Evolutionary conservation across 2,797 vertebrate species (phyloP).

Genomic region (Smutsia temminckii): DNA sequence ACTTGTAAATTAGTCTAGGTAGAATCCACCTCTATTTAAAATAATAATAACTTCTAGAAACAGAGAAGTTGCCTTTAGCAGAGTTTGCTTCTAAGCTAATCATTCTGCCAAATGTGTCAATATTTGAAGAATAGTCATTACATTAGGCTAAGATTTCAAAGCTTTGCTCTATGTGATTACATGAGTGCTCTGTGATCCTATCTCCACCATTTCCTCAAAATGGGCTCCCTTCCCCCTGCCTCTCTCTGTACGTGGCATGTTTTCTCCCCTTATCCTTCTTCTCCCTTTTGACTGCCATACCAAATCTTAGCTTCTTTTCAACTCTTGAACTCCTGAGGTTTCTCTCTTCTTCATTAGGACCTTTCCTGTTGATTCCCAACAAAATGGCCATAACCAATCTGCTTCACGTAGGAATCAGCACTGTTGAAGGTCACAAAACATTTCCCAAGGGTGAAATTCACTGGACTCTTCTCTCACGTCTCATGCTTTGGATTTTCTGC

Average conservation of each 20-base stretch:
- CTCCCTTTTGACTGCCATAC: neutral
- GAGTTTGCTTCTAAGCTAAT: neutral
- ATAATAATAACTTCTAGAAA: neutral
- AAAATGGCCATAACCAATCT: neutral
- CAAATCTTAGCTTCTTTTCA: neutral
- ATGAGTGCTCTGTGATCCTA: neutral
- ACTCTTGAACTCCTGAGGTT: neutral
- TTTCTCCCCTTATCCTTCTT: neutral
- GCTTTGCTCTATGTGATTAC: neutral
- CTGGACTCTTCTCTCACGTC: neutral
- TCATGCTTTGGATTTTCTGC: neutral
- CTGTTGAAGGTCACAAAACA: neutral
- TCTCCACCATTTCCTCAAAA: neutral
- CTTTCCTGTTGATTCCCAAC: neutral
- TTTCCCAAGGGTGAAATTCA: neutral
- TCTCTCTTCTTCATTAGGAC: neutral
- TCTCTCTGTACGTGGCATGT: fast-evolving
- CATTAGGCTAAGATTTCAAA: neutral
- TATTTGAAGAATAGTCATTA: neutral
- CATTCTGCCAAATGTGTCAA: neutral
- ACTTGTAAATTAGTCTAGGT: neutral
- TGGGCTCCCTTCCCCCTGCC: neutral
- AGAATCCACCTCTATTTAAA: neutral
- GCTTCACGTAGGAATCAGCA: neutral
- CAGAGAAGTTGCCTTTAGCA: neutral